Percentiles rank a stretch among this genome's conserved stretches.
Evolutionary conservation across 2,888 invertebrate species (phyloP).

Genomic region (Venustoraphidia nigricollis): DNA sequence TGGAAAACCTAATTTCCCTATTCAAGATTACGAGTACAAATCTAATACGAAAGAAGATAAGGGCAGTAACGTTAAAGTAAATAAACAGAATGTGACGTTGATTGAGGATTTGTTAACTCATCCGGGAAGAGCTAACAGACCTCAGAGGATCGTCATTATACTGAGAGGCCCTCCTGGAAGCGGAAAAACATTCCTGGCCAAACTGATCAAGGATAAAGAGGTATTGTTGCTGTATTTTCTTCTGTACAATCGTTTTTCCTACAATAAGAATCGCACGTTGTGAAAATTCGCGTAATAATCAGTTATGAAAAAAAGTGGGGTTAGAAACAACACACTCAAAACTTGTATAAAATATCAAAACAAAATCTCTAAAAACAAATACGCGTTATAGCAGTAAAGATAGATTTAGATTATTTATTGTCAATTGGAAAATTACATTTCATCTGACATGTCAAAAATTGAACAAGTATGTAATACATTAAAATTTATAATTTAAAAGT

Average conservation of each 20-base stretch:
- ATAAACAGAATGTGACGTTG: constrained; percentile 34
- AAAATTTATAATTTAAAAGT: too few species aligned
- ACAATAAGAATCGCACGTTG: neutral
- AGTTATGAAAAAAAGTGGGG: neutral
- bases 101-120: constrained; percentile 71
- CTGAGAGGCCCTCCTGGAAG: constrained; percentile 87
- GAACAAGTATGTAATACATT: too few species aligned
- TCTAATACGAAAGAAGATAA: constrained; percentile 12
- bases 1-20: constrained; percentile 4
- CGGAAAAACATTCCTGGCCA: constrained; percentile 84
- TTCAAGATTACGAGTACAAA: constrained; percentile 16
- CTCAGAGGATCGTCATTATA: constrained; percentile 69
- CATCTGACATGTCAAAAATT: too few species aligned
- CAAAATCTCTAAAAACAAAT: too few species aligned
- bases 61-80: constrained; percentile 16
- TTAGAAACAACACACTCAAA: neutral
- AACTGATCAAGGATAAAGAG: constrained; percentile 69
- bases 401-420: too few species aligned
- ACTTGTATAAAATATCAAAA: too few species aligned
- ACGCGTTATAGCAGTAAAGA: neutral
- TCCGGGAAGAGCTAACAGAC: constrained; percentile 68
- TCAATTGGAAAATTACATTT: too few species aligned
- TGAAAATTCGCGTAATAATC: constrained; percentile 4
- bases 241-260: neutral
- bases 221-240: constrained; percentile 21